Conservation (phyloP, 2,888 invertebrate genomes). For the Drosophila melanocephala region DNA sequence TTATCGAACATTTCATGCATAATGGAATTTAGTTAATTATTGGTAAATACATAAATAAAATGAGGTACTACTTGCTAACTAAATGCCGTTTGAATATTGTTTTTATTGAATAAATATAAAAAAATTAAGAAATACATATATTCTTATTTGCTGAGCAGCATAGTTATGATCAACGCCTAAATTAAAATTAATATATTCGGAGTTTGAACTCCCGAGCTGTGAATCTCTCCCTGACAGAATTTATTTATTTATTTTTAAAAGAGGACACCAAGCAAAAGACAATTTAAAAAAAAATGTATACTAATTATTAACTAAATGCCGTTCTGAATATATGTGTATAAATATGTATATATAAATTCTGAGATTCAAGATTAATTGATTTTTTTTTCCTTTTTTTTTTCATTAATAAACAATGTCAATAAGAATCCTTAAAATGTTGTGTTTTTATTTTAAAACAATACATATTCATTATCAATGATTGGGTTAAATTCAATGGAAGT, state of each 20-base stretch:
- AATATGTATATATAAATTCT: too few species aligned
- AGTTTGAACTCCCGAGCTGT: accelerated
- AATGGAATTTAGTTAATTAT: neutral
- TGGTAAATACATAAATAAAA: neutral
- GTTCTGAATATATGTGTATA: neutral
- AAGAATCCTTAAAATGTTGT: neutral
- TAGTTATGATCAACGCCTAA: neutral
- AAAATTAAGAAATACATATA: neutral
- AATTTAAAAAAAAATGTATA: neutral
- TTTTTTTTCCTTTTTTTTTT: neutral
- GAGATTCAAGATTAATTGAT: neutral
- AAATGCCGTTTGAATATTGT: neutral
- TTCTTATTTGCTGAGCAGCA: neutral
- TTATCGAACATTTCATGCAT: too few species aligned
- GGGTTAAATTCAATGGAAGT: neutral
- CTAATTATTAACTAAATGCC: neutral
- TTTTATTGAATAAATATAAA: neutral
- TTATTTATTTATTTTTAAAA: neutral
- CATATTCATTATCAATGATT: neutral
- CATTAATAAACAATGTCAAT: neutral
- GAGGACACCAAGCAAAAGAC: neutral
- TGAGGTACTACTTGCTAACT: neutral
- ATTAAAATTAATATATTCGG: neutral
- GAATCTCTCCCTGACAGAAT: neutral
- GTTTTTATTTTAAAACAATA: neutral